Base-by-base conservation (phyloP, 2,113 vertebrate species). In the Ictalurus punctatus region DNA sequence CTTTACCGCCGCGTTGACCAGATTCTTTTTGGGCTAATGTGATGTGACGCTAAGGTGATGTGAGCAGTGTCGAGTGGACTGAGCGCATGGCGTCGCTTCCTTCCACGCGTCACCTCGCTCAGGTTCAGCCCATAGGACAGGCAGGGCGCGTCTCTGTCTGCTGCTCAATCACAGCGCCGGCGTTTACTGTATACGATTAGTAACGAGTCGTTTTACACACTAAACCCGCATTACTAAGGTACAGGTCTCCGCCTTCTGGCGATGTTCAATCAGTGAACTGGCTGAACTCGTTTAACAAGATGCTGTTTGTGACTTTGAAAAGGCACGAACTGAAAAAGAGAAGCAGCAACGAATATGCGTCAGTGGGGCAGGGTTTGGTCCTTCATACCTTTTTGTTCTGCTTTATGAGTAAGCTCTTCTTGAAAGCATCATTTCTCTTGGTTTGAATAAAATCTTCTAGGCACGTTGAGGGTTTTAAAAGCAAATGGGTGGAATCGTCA, bases 51-150 rank as follows among this genome's bases (percentile, higher is more conserved):
- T 76, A 54, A 52, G 17, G 79, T 85, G 87, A 88, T 84, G 74
- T 48, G 69, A 59, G 85, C 85, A 3, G 67, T 48, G 58, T 63
- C 37, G 56, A n/a, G 58, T 5, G 10, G 44, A 69, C 78, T 48
- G 71, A 48, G 48, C 48, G 82, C 44, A 59, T 89, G 88, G 85
- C 88, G 89, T 90, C 79, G 78, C 12, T 56, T 81, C 78, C 78
- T 44, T 69, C 48, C 80, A 58, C 84, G 69, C 58, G 86, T 91
- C 86, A 90, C 86, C 90, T 87, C 44, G 44, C 61, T n/a, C 79
- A 90, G 86, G 74, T 89, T 91, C 76, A 76, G n/a, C 74, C 85
- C 52, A 80, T 59, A 69, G 73, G 34, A 80, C 37, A 74, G 17
- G 2, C 23, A 30, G 88, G 90, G 83, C 69, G 79, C 86, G 74